phyloP scores from a whole-genome alignment of 2,113 vertebrate species.

The Scophthalmus maximus region DNA sequence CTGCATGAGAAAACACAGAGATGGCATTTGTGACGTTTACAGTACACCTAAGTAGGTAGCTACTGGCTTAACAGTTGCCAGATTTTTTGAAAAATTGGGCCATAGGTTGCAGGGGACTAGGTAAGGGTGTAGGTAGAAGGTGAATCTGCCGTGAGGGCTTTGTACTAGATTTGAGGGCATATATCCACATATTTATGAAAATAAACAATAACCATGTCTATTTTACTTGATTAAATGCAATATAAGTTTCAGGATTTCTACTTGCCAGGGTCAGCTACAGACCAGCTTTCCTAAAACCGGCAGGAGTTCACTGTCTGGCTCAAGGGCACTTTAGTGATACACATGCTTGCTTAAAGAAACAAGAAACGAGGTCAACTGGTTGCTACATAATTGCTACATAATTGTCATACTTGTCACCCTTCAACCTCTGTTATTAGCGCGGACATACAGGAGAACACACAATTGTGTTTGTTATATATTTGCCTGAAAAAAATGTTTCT shows the following conservation, averaged over 20 bases:
- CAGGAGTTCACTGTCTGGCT: conserved; percentile 10
- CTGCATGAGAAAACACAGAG: conserved; percentile 58
- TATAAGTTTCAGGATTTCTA: background rate
- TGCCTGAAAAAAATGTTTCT: background rate
- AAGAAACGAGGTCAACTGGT: conserved; percentile 20
- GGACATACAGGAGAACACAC: background rate
- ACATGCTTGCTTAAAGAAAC: conserved; percentile 2
- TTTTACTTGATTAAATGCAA: background rate
- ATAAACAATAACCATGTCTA: background rate
- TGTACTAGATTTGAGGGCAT: background rate
- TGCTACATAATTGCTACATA: background rate
- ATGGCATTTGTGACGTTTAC: conserved; percentile 63
- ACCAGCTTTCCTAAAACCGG: background rate
- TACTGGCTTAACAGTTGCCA: conserved; percentile 32
- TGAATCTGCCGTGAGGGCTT: no score
- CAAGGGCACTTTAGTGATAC: conserved; percentile 23
- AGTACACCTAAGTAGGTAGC: conserved; percentile 38
- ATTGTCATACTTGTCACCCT: background rate
- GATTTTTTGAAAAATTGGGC: conserved; percentile 31
- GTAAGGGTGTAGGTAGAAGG: no score
- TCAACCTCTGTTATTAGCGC: background rate
- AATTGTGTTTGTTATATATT: background rate
- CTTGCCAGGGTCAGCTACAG: conserved; percentile 2
- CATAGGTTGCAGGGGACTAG: conserved; percentile 18
- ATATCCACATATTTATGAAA: background rate